Evolutionary conservation across 2,888 invertebrate species (phyloP).

Genomic region (Hesperia comma): DNA sequence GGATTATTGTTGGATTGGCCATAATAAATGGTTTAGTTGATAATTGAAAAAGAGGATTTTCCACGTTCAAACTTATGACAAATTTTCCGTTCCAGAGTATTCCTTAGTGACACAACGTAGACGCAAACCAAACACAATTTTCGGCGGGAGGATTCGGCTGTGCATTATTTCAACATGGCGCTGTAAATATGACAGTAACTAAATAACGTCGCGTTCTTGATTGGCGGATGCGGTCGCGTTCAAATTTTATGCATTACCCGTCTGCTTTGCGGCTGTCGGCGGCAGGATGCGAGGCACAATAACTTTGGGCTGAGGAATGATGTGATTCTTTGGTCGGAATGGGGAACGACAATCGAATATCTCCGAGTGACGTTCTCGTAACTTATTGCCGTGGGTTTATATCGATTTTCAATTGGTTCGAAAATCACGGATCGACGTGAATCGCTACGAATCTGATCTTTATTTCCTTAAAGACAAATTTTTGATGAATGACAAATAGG

Average conservation of each 20-base stretch:
- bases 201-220: constrained; percentile 30
- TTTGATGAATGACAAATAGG: no score
- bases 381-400: constrained; percentile 1
- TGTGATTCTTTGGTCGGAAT: constrained; percentile 21
- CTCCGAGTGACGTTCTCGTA: constrained; percentile 11
- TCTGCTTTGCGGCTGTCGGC: constrained; percentile 42
- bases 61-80: no score
- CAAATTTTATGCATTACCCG: constrained; percentile 55
- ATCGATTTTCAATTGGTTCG: no score
- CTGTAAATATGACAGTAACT: constrained; percentile 31
- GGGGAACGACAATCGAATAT: constrained; percentile 28
- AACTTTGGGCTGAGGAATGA: constrained; percentile 16
- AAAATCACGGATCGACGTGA: no score
- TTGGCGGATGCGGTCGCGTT: constrained; percentile 43
- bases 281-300: constrained; percentile 37
- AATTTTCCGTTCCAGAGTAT: no score
- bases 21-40: no score
- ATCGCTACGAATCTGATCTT: no score
- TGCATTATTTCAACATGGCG: constrained; percentile 28
- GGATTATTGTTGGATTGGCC: no score
- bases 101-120: no score
- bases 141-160: constrained; percentile 11
- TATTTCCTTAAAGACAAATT: no score
- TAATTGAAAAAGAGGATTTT: no score
- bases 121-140: constrained; percentile 2